Base-by-base conservation (phyloP, 2,888 invertebrate genomes). In the Caenorhabditis sp. region DNA sequence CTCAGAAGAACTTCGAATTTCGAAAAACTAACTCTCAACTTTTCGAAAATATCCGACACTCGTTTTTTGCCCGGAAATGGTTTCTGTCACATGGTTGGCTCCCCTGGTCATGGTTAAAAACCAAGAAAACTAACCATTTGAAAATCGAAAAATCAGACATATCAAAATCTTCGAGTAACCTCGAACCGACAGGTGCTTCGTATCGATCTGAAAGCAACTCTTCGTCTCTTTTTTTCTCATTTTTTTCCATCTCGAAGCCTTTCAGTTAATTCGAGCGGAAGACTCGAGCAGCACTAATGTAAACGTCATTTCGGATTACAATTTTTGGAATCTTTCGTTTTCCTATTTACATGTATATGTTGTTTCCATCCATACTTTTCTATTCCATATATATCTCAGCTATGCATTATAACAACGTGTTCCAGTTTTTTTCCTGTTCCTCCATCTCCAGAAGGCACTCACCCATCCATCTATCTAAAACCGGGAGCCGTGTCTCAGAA, bases 201-300 rank as follows among this genome's bases (percentile, higher is more conserved):
- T 80, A 73, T 80, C 38, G 72, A 73, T 66, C 26, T 22, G 3
- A 35, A 61, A 28, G 22, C 44, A 16, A 5, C 58, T 47, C 51
- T 61, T 26, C 6, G 8, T 28, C 26, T 8, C 12, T 7, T 22
- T 49, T 22, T 24, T 51, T 38, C 49, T 68, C 38, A 24, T 22
- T 16, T 19, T 38, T 28, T 44, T 61, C 22, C 24, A 7, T n/a
- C 12, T 41, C 3, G 26, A 44, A 68, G 49, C 47, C 31, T 44
- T 54, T 51, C 63, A 61, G 79, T 70, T 79, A 79, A 79, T 79
- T 79, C 79, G 49, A 79, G 79, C 79, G 79, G 79, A 79, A 79
- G 70, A 70, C 59, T 51, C 8, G 24, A 10, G 61, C n/a, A 24
- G 61, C 26, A 35, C 61, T 69, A 69, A 77, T 69, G 68, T 61